Percentiles rank a stretch among this genome's conserved stretches.
These are phyloP conservation scores for Syngnathoides biaculeatus DNA, from an alignment of 2,113 vertebrate genomes.

Conservation along the genomic window DNA sequence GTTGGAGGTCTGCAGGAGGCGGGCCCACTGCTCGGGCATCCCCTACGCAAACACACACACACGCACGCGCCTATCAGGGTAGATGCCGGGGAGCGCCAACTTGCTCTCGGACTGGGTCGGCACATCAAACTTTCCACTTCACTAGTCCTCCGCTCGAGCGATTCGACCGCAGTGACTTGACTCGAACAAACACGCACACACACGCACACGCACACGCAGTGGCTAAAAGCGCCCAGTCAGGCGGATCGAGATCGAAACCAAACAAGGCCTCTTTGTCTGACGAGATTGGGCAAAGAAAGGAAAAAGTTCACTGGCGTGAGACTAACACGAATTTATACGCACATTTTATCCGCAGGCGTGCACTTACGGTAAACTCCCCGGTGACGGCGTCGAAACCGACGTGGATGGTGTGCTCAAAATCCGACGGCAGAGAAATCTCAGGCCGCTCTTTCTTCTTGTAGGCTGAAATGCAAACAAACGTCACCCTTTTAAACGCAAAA, in stretches of 20 bases:
- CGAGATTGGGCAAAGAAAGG: conserved; percentile 27
- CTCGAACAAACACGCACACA: background rate
- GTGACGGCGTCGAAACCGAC: conserved; percentile 96
- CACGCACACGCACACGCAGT: conserved; percentile 6
- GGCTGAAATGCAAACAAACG: conserved; percentile 52
- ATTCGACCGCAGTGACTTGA: background rate
- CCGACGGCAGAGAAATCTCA: conserved; percentile 94
- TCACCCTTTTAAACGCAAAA: no score
- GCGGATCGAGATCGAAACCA: conserved; percentile 35
- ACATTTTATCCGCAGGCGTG: background rate
- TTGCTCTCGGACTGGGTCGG: conserved; percentile 21
- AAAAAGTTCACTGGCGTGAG: conserved; percentile 26
- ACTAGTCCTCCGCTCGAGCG: background rate
- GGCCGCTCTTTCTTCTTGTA: conserved; percentile 93
- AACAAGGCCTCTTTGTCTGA: conserved; percentile 57
- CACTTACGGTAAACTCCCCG: conserved; percentile 91
- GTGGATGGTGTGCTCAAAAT: conserved; percentile 96
- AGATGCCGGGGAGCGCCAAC: conserved; percentile 44
- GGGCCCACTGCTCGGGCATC: conserved; percentile 97
- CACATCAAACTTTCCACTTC: conserved; percentile 14
- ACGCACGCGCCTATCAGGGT: conserved; percentile 2
- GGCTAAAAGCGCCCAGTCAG: conserved; percentile 34
- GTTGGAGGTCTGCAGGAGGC: conserved; percentile 92
- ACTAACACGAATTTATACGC: conserved; percentile 5
- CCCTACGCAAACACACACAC: conserved; percentile 71